Percentiles rank a stretch among this genome's conserved stretches.
Evolutionary conservation across 1,140 invertebrate species (phyloP).

Genomic region (Zaprionus ghesquierei): DNA sequence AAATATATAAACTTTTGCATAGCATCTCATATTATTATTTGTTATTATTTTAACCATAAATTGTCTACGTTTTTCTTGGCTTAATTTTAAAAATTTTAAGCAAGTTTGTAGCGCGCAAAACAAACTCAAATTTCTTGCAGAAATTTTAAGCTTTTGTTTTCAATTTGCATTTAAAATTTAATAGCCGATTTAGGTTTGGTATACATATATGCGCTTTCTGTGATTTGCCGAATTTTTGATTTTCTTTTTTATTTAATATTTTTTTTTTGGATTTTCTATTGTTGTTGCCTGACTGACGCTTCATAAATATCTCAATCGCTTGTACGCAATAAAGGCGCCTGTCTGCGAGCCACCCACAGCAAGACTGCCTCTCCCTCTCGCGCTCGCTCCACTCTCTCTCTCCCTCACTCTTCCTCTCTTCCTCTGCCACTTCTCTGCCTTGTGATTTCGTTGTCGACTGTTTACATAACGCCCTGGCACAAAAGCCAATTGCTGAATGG

Average conservation of each 20-base stretch:
- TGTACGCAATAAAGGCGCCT: conserved; percentile 57
- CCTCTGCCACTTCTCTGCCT: conserved; percentile 26
- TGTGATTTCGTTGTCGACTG: conserved; percentile 64
- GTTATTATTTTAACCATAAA: not conserved
- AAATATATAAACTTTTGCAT: too few species aligned
- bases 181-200: not conserved
- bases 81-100: not conserved
- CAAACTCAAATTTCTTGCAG: not conserved
- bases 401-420: conserved; percentile 22
- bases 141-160: not conserved
- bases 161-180: not conserved
- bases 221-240: not conserved
- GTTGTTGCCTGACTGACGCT: conserved; percentile 35
- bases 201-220: not conserved
- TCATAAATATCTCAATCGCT: conserved; percentile 70
- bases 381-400: not conserved
- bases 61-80: not conserved
- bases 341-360: conserved; percentile 21
- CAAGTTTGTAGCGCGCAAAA: not conserved
- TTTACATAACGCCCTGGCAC: conserved; percentile 77
- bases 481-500: conserved; percentile 72
- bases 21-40: conserved; percentile 11
- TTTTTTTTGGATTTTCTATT: conserved; percentile 15
- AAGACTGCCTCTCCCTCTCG: not conserved
- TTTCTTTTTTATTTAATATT: conserved; percentile 10